Evolutionary conservation across 2,113 vertebrate genomes (phyloP).

Genomic region (Atrichornis clamosus): DNA sequence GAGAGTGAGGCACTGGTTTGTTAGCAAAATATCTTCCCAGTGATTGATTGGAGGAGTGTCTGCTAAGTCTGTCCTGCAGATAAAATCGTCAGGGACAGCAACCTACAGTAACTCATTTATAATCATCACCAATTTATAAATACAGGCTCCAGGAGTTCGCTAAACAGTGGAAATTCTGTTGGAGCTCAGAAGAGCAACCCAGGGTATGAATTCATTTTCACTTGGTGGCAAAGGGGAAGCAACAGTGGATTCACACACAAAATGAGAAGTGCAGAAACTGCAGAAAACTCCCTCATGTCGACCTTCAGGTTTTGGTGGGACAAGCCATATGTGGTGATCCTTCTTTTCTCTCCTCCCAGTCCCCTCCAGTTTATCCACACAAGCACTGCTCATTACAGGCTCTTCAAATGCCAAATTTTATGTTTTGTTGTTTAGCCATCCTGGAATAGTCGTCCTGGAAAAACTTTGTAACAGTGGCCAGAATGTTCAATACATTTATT

Average conservation of each 20-base stretch:
- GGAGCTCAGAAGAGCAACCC: not conserved
- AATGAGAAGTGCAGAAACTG: not conserved
- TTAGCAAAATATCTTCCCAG: not conserved
- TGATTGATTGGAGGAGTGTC: not conserved
- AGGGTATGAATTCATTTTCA: not conserved
- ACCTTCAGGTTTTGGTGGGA: not conserved
- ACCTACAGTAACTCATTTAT: fast-evolving
- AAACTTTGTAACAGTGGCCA: not conserved
- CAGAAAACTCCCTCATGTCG: not conserved
- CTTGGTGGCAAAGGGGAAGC: not conserved
- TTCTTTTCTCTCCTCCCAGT: not conserved
- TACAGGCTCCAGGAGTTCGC: not conserved
- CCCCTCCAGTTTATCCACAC: not conserved
- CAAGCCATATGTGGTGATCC: not conserved
- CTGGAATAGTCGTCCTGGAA: not conserved
- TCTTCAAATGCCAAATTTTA: not conserved
- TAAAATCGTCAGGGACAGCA: not conserved
- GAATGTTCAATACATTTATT: not conserved
- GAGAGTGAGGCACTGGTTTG: not conserved
- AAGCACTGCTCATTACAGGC: not conserved
- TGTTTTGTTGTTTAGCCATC: not conserved
- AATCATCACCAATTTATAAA: not conserved
- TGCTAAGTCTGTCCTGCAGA: not conserved
- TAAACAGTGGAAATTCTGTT: not conserved
- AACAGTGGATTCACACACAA: not conserved